phyloP scores from a whole-genome alignment of 2,113 vertebrate species.

The Isichthys henryi region DNA sequence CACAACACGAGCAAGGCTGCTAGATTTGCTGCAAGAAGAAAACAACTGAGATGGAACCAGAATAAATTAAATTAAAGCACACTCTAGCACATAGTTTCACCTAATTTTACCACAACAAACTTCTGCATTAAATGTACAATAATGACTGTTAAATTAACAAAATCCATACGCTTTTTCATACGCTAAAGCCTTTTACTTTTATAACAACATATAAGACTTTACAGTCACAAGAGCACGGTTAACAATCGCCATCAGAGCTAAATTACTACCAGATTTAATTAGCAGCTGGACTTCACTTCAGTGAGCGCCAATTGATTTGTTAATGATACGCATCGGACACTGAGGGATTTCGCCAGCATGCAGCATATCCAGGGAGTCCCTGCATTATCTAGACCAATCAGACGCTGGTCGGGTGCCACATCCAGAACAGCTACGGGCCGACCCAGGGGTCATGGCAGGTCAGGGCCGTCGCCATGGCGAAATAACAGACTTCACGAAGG shows the following conservation, averaged over 20 bases:
- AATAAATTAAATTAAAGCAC: not conserved
- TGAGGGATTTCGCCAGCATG: conserved; percentile 46
- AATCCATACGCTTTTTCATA: not conserved
- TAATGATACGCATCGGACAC: conserved; percentile 67
- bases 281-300: conserved; percentile 30
- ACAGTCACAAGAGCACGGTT: not conserved
- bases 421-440: conserved; percentile 59
- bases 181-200: not conserved
- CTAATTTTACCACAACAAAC: not conserved
- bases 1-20: not conserved
- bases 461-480: conserved; percentile 73
- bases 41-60: not conserved
- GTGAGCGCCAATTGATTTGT: conserved; percentile 63
- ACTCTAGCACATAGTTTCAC: not conserved
- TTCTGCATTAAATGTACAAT: not conserved
- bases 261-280: conserved; percentile 34
- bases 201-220: not conserved
- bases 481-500: conserved; percentile 66
- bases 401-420: conserved; percentile 66
- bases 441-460: conserved; percentile 69
- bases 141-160: not conserved
- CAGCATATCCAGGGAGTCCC: conserved; percentile 57
- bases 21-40: not conserved
- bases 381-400: conserved; percentile 73
- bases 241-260: conserved; percentile 38